Evolutionary conservation across 1,140 invertebrate species (phyloP), one percentile per base, ranked within the genome.

Genomic region (Nephila pilipes): DNA sequence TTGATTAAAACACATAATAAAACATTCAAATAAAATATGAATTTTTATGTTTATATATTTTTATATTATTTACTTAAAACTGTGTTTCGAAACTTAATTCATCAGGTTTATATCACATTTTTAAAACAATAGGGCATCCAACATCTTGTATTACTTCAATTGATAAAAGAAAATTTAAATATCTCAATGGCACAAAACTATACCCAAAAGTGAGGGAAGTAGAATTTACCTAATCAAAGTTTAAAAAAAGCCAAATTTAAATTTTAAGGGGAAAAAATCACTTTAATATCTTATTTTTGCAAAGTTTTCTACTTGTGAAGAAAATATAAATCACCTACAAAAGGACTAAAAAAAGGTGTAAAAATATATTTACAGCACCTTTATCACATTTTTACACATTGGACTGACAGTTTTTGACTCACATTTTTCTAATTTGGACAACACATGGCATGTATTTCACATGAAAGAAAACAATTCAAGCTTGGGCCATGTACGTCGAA

Each of bases 401-500:
- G 38, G 83, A 29, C 83, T 85, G n/a, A 29, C 20, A 57, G 54
- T 54, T 29, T 46, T 55, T 46, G 46, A 32, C 29, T 85, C 58
- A 87, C 60, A 87, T 16, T 60, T 58, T 29, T 60, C 20, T 87
- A 29, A 14, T 36, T 29, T 25, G 54, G 22, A 57, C 5, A 60
- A 85, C 57, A 54, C 57, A 60, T 60, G 54, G 12, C 16, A 83
- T 57, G 5, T 57, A 20, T 32, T 75, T 92, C 57, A 94, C 93
- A 94, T 94, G 46, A 90, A 60, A 58, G 93, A 94, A 55, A 94
- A 94, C 58, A 94, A 75, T 25, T 94, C 93, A 36, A 94, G 65
- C 81, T 92, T 94, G 29, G 93, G 93, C 93, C 93, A 94, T 75
- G 93, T 89, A 22, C 93, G 90, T 32, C 93, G 93, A 22, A 94